phyloP scores from a whole-genome alignment of 2,888 invertebrate species.

The Tromatobia lineatoria region DNA sequence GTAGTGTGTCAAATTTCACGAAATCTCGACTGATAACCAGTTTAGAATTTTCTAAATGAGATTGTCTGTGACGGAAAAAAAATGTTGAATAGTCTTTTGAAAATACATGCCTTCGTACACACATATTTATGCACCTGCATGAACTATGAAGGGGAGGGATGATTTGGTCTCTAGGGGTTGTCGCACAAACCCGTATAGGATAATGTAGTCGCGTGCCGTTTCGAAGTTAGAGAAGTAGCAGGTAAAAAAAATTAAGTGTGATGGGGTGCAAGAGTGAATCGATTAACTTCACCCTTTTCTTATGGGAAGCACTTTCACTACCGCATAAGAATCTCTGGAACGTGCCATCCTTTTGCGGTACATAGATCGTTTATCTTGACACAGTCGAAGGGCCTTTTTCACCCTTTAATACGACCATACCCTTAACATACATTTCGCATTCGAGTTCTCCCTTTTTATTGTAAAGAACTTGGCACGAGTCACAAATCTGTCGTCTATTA shows the following conservation, averaged over 20 bases:
- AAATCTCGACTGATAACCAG: no score
- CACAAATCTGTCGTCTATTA: slow-evolving; percentile 12
- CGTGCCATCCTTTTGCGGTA: slow-evolving; percentile 8
- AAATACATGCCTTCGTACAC: not conserved
- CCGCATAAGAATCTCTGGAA: slow-evolving; percentile 16
- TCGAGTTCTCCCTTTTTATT: slow-evolving; percentile 19
- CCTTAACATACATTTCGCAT: slow-evolving; percentile 53
- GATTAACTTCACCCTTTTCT: slow-evolving; percentile 80
- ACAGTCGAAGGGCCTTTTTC: slow-evolving; percentile 78
- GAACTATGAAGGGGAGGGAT: slow-evolving; percentile 82
- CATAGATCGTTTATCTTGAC: slow-evolving; percentile 71
- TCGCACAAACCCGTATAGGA: slow-evolving; percentile 6
- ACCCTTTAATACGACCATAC: slow-evolving; percentile 33
- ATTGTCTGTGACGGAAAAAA: not conserved
- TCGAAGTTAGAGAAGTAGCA: slow-evolving; percentile 67
- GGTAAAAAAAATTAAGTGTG: slow-evolving; percentile 68
- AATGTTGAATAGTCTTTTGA: not conserved
- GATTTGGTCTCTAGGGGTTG: slow-evolving; percentile 79
- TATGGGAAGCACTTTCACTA: slow-evolving; percentile 47
- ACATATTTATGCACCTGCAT: slow-evolving; percentile 71
- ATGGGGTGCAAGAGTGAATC: slow-evolving; percentile 70
- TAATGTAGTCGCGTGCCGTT: slow-evolving; percentile 74
- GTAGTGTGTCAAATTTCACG: no score
- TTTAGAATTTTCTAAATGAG: not conserved
- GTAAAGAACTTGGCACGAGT: not conserved